Evolutionary conservation across 2,888 invertebrate genomes (phyloP).

Genomic region (Rhopalosiphum nymphaeae): DNA sequence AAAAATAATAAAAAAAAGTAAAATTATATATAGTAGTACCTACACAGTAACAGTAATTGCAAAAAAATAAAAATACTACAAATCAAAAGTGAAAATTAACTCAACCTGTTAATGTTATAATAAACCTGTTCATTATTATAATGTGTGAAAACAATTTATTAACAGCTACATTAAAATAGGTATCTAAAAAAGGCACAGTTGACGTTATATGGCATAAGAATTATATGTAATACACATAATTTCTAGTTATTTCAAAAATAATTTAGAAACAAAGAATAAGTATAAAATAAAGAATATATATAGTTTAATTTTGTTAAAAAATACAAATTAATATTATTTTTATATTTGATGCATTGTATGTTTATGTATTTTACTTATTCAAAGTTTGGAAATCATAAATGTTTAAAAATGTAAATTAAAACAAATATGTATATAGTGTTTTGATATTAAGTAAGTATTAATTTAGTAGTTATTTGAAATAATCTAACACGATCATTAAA

Average conservation of each 20-base stretch:
- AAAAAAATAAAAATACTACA: not conserved
- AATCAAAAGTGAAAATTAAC: slow-evolving; percentile 50
- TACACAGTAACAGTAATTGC: not conserved
- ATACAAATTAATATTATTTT: not conserved
- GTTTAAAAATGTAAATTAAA: not conserved
- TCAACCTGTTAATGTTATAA: slow-evolving; percentile 35
- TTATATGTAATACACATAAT: not conserved
- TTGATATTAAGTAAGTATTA: not conserved
- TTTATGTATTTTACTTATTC: not conserved
- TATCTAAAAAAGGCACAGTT: not conserved
- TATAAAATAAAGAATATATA: not conserved
- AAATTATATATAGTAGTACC: not conserved
- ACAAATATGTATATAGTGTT: not conserved
- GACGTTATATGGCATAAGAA: not conserved
- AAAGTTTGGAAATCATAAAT: not conserved
- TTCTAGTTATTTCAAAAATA: not conserved
- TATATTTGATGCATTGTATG: not conserved
- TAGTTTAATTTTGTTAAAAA: not conserved
- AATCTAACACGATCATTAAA: not conserved
- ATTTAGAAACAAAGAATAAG: not conserved
- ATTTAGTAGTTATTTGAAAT: not conserved
- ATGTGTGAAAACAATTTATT: slow-evolving; percentile 44
- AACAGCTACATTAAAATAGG: not conserved
- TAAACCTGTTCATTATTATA: slow-evolving; percentile 27
- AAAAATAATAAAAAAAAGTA: not conserved